Base-by-base conservation (phyloP, 1,140 invertebrate species). In the Drosophila virilis region DNA sequence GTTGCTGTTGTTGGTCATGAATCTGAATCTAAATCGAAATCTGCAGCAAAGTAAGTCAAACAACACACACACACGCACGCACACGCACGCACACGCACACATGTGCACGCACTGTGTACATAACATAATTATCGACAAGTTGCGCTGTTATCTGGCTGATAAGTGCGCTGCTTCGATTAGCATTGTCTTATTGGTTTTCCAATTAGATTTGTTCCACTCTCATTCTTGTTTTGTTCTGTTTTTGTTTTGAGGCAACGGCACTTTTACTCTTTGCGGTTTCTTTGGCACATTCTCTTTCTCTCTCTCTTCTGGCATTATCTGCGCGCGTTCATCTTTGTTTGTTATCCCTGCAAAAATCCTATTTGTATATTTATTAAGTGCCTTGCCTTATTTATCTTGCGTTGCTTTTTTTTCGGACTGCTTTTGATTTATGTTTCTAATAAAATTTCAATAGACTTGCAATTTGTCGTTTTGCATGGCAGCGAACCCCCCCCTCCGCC, bases 401-500 rank as follows among this genome's bases (percentile, higher is more conserved):
- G 66, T 52, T 78, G 69, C 70, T 75, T 64, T 86, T 17, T 13
- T 54, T 12, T 69, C 33, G 48, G 43, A 15, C 74, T 67, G 46
- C 60, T 60, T 89, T 88, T 88, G 83, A 88, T 88, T 88, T 88
- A 88, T 89, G 84, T 52, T 88, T 88, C 83, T 89, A 88, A 88
- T 88, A 88, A 88, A 88, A 88, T 84, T 88, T 88, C 83, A 89
- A 88, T 88, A 89, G 84, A 88, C 84, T 88, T 89, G 83, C 84
- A 89, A 89, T 83, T 88, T 88, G 84, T 89, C 69, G 76, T 65
- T 77, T 66, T 77, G 75, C 74, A 67, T 73, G 74, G 68, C 74
- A 67, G 59, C 61, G 74, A 33, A 17, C 15, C 15, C 35, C 37
- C n/a, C n/a, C 13, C 33, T 35, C 40, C 8, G 22, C 50, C 10